Conservation (phyloP, 2,888 invertebrate genomes). For the Timema podura region DNA sequence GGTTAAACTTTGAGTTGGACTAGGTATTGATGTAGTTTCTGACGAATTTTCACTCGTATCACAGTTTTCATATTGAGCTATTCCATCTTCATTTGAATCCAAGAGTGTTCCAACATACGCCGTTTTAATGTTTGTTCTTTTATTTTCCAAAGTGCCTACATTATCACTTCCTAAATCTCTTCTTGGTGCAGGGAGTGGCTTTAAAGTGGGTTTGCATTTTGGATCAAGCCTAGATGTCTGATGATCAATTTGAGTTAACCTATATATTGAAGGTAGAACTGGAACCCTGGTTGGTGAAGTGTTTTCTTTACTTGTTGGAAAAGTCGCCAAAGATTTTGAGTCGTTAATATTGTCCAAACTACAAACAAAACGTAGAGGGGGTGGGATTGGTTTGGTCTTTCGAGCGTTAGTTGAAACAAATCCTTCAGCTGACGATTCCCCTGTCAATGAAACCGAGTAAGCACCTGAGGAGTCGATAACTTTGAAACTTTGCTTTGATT, state of each 20-base stretch:
- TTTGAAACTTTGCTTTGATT: slow-evolving; percentile 29
- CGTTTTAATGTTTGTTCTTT: too few relatives aligned
- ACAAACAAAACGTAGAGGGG: slow-evolving; percentile 22
- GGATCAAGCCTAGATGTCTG: too few relatives aligned
- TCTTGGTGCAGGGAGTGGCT: neutral
- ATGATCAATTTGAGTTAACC: too few relatives aligned
- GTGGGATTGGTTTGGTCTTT: slow-evolving; percentile 21
- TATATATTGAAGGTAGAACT: too few relatives aligned
- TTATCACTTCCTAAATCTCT: neutral
- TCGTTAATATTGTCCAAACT: slow-evolving; percentile 2
- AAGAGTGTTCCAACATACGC: neutral
- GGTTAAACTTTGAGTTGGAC: slow-evolving; percentile 25
- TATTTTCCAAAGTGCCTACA: too few relatives aligned
- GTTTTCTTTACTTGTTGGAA: neutral
- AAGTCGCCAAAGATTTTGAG: slow-evolving; percentile 8
- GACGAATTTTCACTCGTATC: slow-evolving; percentile 8
- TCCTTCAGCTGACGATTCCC: slow-evolving; percentile 21
- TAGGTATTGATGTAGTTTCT: slow-evolving; percentile 8
- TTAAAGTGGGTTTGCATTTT: too few relatives aligned
- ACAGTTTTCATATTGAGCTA: slow-evolving; percentile 17
- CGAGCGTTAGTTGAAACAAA: slow-evolving; percentile 16
- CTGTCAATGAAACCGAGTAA: slow-evolving; percentile 19
- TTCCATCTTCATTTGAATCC: slow-evolving; percentile 1
- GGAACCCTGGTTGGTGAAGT: neutral
- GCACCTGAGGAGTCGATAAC: slow-evolving; percentile 23